Conservation (phyloP, 2,888 invertebrate genomes). For the Lycocerus yunnanus region DNA sequence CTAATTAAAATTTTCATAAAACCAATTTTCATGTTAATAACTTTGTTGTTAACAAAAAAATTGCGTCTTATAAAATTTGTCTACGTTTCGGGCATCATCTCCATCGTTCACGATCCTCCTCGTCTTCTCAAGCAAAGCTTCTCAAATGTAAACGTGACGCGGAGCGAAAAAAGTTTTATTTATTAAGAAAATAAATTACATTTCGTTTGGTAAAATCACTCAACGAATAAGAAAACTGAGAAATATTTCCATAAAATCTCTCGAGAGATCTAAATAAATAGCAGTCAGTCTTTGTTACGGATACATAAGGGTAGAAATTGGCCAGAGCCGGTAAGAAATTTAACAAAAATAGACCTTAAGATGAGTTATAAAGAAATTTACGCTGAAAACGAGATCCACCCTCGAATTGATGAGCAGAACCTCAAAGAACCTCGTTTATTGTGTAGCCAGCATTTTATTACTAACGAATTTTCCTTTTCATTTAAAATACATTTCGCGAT, state of each 20-base stretch:
- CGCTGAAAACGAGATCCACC: constrained; percentile 31
- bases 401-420: constrained; percentile 29
- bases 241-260: constrained; percentile 55
- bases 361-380: constrained; percentile 44
- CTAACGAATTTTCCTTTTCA: constrained; percentile 25
- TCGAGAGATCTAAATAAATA: constrained; percentile 53
- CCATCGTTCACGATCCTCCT: too few relatives aligned
- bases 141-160: not conserved
- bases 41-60: not conserved
- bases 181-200: constrained; percentile 17
- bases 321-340: constrained; percentile 26
- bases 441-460: constrained; percentile 27
- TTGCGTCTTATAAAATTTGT: not conserved
- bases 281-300: constrained; percentile 48
- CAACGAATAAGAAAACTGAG: constrained; percentile 47
- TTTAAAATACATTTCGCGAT: constrained; percentile 10
- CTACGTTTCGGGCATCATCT: not conserved
- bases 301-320: constrained; percentile 43
- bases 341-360: constrained; percentile 41
- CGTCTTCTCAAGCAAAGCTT: not conserved
- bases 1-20: not conserved
- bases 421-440: constrained; percentile 31
- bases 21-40: not conserved
- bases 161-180: not conserved
- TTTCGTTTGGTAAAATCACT: constrained; percentile 37